Evolutionary conservation across 2,113 vertebrate genomes (phyloP).

Genomic region (Recurvirostra avosetta): DNA sequence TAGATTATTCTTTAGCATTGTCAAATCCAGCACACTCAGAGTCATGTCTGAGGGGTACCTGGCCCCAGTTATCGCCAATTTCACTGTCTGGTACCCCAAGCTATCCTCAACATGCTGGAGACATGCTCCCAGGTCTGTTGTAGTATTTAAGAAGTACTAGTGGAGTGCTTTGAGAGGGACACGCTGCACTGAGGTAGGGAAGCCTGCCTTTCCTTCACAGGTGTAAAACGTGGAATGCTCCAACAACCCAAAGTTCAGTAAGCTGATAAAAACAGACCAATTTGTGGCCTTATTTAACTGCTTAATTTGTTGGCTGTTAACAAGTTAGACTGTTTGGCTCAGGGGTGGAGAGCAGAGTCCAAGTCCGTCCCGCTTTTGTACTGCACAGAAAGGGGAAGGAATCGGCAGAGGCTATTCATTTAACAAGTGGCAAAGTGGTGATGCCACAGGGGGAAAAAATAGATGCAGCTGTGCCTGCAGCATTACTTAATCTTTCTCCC

Average conservation of each 20-base stretch:
- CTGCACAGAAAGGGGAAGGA: not conserved
- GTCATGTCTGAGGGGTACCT: not conserved
- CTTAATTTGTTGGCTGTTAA: not conserved
- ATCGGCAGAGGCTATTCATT: slow-evolving; percentile 16
- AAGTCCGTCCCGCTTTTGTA: not conserved
- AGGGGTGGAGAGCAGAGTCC: not conserved
- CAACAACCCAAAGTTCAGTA: not conserved
- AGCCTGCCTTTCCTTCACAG: not conserved
- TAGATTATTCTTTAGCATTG: not conserved
- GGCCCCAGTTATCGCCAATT: not conserved
- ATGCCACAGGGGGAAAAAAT: slow-evolving; percentile 34
- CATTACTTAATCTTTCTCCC: slow-evolving; percentile 52
- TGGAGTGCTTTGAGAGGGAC: not conserved
- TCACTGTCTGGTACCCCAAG: not conserved
- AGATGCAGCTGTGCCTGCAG: slow-evolving; percentile 55
- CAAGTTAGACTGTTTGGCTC: not conserved
- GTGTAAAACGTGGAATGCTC: not conserved
- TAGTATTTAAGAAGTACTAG: not conserved
- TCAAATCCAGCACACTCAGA: not conserved
- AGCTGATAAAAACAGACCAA: not conserved
- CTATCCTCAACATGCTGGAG: not conserved
- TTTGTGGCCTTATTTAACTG: not conserved
- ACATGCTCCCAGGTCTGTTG: not conserved
- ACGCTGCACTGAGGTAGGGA: not conserved
- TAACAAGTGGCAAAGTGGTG: slow-evolving; percentile 43